These are phyloP conservation scores for Machimus rusticus DNA, from an alignment of 2,888 invertebrate species.

Conservation along the genomic window DNA sequence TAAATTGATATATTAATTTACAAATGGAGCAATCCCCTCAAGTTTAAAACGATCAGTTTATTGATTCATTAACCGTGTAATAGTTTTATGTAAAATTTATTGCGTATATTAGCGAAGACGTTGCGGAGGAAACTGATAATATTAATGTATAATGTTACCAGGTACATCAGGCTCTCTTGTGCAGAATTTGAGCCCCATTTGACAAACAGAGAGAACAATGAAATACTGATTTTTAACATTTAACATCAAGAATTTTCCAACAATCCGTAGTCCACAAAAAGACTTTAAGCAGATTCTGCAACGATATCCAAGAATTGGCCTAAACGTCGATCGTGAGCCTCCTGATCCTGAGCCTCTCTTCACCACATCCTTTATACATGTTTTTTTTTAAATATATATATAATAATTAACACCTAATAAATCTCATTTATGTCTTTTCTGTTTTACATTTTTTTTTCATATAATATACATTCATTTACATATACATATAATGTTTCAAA, in stretches of 20 bases:
- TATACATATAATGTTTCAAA: conserved; percentile 24
- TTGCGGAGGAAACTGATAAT: neutral
- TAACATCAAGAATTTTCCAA: conserved; percentile 42
- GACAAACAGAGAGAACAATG: conserved; percentile 30
- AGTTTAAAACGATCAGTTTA: neutral
- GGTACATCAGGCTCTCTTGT: conserved; percentile 25
- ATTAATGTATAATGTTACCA: conserved; percentile 3
- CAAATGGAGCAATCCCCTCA: neutral
- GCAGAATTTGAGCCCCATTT: conserved; percentile 13
- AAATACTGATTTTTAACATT: conserved; percentile 37
- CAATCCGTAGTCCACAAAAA: neutral
- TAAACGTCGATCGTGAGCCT: neutral
- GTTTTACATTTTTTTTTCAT: conserved; percentile 34
- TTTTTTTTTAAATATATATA: neutral
- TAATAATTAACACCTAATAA: conserved; percentile 35
- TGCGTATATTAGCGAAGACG: neutral
- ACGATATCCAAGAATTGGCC: neutral
- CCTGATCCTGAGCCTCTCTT: too few species aligned
- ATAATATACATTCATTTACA: conserved; percentile 30
- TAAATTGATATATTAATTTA: neutral
- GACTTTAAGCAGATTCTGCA: neutral
- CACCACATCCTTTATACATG: conserved; percentile 24
- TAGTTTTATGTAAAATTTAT: neutral
- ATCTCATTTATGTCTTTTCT: conserved; percentile 9
- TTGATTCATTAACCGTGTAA: neutral